Evolutionary conservation across 2,888 invertebrate species (phyloP).

Genomic region (Exephanes ischioxanthus): DNA sequence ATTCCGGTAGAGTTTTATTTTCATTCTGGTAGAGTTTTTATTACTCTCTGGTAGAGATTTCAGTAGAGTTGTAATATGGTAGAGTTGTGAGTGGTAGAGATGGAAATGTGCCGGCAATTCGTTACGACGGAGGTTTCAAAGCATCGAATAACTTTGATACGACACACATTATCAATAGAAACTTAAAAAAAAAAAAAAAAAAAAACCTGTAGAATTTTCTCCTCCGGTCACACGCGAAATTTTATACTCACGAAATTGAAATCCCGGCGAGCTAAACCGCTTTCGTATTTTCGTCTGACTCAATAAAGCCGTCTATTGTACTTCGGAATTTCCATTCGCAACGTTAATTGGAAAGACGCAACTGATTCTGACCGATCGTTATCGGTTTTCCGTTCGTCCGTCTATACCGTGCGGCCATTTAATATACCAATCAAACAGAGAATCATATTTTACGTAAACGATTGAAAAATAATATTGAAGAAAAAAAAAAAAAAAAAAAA

Average conservation of each 20-base stretch:
- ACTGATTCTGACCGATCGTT: background rate
- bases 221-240: background rate
- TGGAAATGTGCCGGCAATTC: too few species aligned
- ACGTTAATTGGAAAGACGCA: background rate
- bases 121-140: too few species aligned
- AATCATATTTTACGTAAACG: background rate
- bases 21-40: too few species aligned
- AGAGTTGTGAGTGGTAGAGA: too few species aligned
- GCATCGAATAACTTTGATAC: too few species aligned
- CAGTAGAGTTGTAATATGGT: too few species aligned
- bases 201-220: background rate
- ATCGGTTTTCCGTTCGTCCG: background rate
- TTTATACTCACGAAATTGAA: background rate
- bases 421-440: background rate
- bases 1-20: too few species aligned
- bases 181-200: background rate
- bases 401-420: background rate
- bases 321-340: background rate
- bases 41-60: too few species aligned
- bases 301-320: background rate
- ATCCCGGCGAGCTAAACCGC: background rate
- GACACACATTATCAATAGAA: background rate
- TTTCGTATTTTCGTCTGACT: background rate
- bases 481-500: too few species aligned
- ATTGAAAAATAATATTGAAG: background rate